Base-by-base conservation (phyloP, 2,888 invertebrate genomes). In the Eutolmus rufibarbis region DNA sequence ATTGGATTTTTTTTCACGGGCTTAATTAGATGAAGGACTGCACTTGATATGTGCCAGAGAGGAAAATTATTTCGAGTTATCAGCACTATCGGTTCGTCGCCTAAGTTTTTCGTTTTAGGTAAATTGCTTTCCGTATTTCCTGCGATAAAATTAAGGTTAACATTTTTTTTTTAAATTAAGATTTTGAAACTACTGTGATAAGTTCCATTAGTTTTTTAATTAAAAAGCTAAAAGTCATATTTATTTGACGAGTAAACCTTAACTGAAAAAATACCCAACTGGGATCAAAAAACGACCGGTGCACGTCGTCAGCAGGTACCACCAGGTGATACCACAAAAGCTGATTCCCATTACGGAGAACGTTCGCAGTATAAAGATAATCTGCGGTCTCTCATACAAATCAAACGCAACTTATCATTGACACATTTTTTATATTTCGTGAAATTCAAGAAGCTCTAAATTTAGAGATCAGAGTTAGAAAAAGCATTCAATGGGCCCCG, bases 391-490 rank as follows among this genome's bases (percentile, higher is more conserved):
- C 66, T 9, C 66, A 28, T 28, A 23, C 28, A 66, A 28, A 66
- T 66, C 66, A 66, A 66, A 66, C 66, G 14, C 23, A 66, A 66
- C 23, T 66, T 66, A 66, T 66, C 66, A 66, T 14, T 66, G 66
- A 66, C 66, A 66, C 28, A 23, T 66, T 51, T 28, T 46, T 46
- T 46, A 46, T 46, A 14, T 46, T 79, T 23, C 7, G 14, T 79
- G 51, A 79, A 79, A 79, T 46, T 51, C 28, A 51, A 46, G 79
- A 51, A 79, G 79, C 79, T 16, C 51, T 79, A 46, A 78, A 79
- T 46, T 79, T 79, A 46, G 51, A 79, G 28, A 51, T 79, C 16
- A 79, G 56, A 66, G 8, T 79, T 28, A 14, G 51, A 51, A 46
- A 78, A 79, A 79, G 23, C 28, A 28, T 43, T 46, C 79, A 51